phyloP scores from a whole-genome alignment of 2,797 vertebrate species.

The Phrynocephalus forsythii region DNA sequence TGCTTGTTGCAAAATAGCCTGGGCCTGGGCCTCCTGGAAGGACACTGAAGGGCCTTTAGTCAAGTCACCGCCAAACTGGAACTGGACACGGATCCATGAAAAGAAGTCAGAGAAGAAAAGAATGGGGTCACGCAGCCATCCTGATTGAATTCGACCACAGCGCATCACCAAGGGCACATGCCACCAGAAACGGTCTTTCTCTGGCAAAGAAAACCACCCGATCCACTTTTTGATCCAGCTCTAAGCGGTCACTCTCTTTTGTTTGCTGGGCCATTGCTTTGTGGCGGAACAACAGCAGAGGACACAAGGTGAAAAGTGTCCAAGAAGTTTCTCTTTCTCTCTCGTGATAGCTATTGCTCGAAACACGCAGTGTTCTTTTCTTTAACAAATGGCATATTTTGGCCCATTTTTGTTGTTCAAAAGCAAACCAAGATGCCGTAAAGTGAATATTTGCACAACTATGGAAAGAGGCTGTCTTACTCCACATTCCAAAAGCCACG shows the following conservation, averaged over 20 bases:
- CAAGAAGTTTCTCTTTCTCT: not conserved
- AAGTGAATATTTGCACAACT: not conserved
- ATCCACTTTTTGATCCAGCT: not conserved
- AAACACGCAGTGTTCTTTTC: not conserved
- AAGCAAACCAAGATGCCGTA: not conserved
- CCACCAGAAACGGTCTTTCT: not conserved
- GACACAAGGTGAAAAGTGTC: not conserved
- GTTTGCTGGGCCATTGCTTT: not conserved
- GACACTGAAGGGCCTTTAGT: constrained; percentile 88
- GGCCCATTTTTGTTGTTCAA: not conserved
- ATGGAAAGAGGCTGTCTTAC: not conserved
- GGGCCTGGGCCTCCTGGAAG: constrained; percentile 91
- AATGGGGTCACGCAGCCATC: not conserved
- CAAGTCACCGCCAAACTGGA: constrained; percentile 85
- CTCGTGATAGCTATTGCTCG: not conserved
- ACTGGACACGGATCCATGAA: constrained; percentile 74
- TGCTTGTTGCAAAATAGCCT: constrained; percentile 89
- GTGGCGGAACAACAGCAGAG: not conserved
- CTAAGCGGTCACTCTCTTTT: not conserved
- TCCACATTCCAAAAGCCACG: not conserved
- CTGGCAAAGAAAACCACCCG: not conserved
- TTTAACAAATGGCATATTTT: not conserved
- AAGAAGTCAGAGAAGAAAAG: constrained; percentile 1
- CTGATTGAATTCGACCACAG: not conserved
- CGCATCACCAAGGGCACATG: not conserved